These are phyloP conservation scores for Florisuga fusca DNA, from an alignment of 2,797 vertebrate genomes.

Conservation along the genomic window DNA sequence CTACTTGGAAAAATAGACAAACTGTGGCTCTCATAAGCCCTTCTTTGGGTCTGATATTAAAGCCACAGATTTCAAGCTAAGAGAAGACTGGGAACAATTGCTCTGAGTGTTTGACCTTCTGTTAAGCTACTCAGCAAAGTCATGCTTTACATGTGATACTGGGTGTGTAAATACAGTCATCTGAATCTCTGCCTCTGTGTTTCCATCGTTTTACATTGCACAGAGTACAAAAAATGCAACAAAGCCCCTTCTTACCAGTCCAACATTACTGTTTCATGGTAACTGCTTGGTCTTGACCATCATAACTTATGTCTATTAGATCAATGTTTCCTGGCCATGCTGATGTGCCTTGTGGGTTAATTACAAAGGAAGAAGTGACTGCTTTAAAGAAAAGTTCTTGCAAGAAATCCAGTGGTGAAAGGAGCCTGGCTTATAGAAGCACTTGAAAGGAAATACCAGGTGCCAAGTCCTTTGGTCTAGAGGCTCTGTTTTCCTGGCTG, in stretches of 20 bases:
- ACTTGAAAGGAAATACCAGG: conserved; percentile 70
- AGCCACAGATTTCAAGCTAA: not conserved
- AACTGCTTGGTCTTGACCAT: not conserved
- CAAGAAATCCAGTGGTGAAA: conserved; percentile 44
- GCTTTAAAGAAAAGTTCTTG: conserved; percentile 52
- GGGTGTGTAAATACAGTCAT: not conserved
- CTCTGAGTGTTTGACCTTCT: not conserved
- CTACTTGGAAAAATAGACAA: conserved; percentile 35
- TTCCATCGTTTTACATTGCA: not conserved
- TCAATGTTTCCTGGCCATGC: conserved; percentile 9
- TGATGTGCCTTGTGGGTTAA: conserved; percentile 41
- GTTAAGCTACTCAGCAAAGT: not conserved
- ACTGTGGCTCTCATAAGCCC: not conserved
- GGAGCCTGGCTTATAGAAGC: conserved; percentile 40
- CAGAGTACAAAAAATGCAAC: not conserved
- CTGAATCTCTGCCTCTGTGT: not conserved
- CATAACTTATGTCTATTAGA: not conserved
- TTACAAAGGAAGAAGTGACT: conserved; percentile 59
- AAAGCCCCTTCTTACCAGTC: not conserved
- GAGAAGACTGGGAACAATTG: not conserved
- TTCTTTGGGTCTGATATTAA: not conserved
- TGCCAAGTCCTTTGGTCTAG: conserved; percentile 65
- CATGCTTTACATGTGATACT: not conserved
- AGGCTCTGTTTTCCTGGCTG: conserved; percentile 59
- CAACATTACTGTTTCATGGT: not conserved